phyloP scores from a whole-genome alignment of 2,888 invertebrate species.

The Rotaria magnacalcarata region DNA sequence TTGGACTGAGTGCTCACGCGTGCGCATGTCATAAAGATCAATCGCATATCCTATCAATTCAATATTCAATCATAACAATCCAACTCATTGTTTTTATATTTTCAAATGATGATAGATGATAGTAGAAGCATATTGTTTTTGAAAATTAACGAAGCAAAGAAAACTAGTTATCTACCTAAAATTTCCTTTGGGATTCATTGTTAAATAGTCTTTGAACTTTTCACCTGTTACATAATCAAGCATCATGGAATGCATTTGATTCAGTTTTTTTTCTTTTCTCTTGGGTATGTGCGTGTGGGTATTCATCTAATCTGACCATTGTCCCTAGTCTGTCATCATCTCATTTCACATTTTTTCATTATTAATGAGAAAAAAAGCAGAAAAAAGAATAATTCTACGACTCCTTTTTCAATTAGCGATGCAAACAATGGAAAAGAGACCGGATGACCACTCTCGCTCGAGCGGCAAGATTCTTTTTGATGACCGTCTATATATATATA shows the following conservation, averaged over 20 bases:
- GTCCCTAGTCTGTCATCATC: not conserved
- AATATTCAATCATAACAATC: slow-evolving; percentile 10
- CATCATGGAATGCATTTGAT: slow-evolving; percentile 17
- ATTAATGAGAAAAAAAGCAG: not conserved
- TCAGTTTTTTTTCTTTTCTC: not conserved
- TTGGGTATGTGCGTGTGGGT: not conserved
- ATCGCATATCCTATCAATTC: slow-evolving; percentile 2
- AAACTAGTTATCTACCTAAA: not conserved
- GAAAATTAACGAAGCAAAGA: not conserved
- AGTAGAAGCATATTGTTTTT: not conserved
- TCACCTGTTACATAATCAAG: not conserved
- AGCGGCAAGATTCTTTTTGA: slow-evolving; percentile 28
- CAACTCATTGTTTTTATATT: not conserved
- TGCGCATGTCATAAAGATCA: slow-evolving; percentile 21
- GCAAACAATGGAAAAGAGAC: slow-evolving; percentile 13
- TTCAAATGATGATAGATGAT: not conserved
- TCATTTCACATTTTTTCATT: slow-evolving; percentile 9
- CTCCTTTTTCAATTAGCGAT: slow-evolving; percentile 8
- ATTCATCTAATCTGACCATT: slow-evolving; percentile 28
- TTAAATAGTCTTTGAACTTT: slow-evolving; percentile 8
- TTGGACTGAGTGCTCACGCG: not conserved
- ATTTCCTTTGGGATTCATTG: not conserved
- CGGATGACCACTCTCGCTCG: slow-evolving; percentile 16
- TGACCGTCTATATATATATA: not conserved
- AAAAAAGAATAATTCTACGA: not conserved